Evolutionary conservation across 2,888 invertebrate species (phyloP).

Genomic region (Caenorhabditis zanzibari): DNA sequence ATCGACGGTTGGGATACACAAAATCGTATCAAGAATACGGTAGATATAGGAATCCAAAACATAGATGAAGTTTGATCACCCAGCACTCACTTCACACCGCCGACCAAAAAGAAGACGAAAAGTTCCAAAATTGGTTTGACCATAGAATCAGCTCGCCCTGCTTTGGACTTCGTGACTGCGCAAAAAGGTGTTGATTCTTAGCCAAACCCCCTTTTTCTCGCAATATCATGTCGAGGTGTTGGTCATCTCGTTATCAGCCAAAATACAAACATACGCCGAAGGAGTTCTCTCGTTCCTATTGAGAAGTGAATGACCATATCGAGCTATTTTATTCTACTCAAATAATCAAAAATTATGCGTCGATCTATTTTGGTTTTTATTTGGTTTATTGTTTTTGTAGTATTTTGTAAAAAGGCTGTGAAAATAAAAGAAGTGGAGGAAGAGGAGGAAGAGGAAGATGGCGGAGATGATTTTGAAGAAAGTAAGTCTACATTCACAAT

Average conservation of each 20-base stretch:
- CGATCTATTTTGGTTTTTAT: constrained; percentile 37
- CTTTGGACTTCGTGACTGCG: constrained; percentile 59
- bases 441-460: constrained; percentile 51
- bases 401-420: constrained; percentile 34
- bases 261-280: constrained; percentile 47
- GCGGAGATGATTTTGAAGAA: constrained; percentile 67
- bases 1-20: constrained; percentile 64
- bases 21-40: constrained; percentile 15
- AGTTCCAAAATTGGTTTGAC: constrained; percentile 61
- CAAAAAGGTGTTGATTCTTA: constrained; percentile 64
- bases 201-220: neutral
- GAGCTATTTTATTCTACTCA: constrained; percentile 18
- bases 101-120: constrained; percentile 18
- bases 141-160: constrained; percentile 46
- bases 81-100: constrained; percentile 18
- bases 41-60: constrained; percentile 24
- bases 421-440: constrained; percentile 42
- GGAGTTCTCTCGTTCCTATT: neutral
- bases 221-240: constrained; percentile 53
- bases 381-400: constrained; percentile 46
- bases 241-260: constrained; percentile 64
- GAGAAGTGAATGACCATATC: constrained; percentile 31
- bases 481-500: constrained; percentile 58
- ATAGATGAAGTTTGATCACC: constrained; percentile 45
- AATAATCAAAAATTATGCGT: constrained; percentile 43